Base-by-base conservation (phyloP, 1,140 invertebrate species). In the Trypoxylus dichotomus region DNA sequence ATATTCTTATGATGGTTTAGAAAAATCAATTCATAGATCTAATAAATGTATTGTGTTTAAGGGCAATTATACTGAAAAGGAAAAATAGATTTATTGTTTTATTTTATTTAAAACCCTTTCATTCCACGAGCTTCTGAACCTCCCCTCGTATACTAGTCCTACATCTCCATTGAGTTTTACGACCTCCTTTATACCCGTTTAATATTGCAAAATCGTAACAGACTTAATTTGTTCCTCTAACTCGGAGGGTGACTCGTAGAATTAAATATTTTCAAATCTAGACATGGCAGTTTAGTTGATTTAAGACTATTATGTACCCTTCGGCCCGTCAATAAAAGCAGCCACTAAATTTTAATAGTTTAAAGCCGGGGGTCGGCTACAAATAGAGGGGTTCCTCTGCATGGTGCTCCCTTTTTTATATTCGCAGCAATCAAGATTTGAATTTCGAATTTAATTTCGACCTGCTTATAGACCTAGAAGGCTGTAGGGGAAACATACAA, bases 261-360 rank as follows among this genome's bases (percentile, higher is more conserved):
- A 68, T 68, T 68, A 68, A 68, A 68, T 68, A 68, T 24, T 24
- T 68, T 24, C 27, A 27, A 68, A 15, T 5, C 60, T 25, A 29
- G 60, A 68, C 24, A 10, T 5, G 19, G 60, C 27, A 68, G 21
- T 29, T 68, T 68, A 68, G 24, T 24, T 24, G 19, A 24, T 68
- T 68, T 68, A 68, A 68, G 24, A 10, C 60, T 15, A 54, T 54
- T 68, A 24, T 29, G 24, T 68, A 15, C 60, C 60, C 60, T 68
- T 15, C 60, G 60, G 21, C 24, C 15, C 21, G 10, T 68, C 19
- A 10, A 24, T 13, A 8, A 27, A 68, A 11, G 60, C 21, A 24
- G 24, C 60, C 27, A 68, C 60, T 68, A 68, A 68, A 68, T 68
- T 68, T 68, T 68, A 68, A 68, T 68, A 68, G 60, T 29, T 68